Base-by-base conservation (phyloP, 2,797 vertebrate species). In the Halcyon badia region DNA sequence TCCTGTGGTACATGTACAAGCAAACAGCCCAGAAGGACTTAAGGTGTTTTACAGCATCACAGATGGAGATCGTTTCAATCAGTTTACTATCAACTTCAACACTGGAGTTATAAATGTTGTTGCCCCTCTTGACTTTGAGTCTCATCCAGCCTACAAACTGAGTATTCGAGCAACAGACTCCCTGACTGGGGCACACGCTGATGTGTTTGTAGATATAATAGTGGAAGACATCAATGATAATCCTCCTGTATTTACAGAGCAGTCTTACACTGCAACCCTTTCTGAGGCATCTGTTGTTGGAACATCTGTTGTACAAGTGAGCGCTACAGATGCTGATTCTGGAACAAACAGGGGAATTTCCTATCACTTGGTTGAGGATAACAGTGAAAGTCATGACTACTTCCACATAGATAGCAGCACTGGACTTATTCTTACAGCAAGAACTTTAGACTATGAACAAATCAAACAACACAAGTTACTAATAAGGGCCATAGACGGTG, bases 141-240 rank as follows among this genome's bases (percentile, higher is more conserved):
- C 98, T 30, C 99, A 99, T 90, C 99, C 99, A 30, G 99, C 99
- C 24, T 99, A 99, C 92, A 99, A 99, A 87, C 97, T 99, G 93
- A 99, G 98, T 28, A 86, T 99, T 31, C 98, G 98, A 95, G 99
- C 99, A 61, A 99, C 99, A 5, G 99, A 99, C 95, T 99, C 99
- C 5, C 90, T 99, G 80, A 99, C 99, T 2, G 99, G 99, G 28
- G 98, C 98, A 0, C 99, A 99, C 42, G 98, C 99, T 3, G 99
- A 99, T 48, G 99, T 99, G 12, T 99, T 99, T 97, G 99, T 99
- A 25, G 99, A 99, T 92, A 98, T 99, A 61, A 98, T 99, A 66
- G 98, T 99, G 72, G 99, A 99, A 95, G 99, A 99, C 91, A 96
- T 99, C 77, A 99, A 99, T 28, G 99, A 99, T 92, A 99, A 99